Base-by-base conservation (phyloP, 2,797 vertebrate genomes). In the Chrosomus eos region DNA sequence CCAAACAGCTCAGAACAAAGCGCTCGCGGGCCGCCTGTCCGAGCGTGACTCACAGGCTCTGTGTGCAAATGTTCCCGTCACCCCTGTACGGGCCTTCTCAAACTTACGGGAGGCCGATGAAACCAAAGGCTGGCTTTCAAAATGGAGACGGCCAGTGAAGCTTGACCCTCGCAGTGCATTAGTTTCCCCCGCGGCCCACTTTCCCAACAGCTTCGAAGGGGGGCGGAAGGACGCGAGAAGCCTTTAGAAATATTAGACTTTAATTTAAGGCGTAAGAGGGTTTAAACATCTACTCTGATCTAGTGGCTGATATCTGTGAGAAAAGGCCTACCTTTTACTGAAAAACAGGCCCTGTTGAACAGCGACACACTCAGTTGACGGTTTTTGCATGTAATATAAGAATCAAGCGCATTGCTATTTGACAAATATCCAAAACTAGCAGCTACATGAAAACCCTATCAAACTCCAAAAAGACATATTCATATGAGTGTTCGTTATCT, bases 241-340 rank as follows among this genome's bases (percentile, higher is more conserved):
- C 86, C 77, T 84, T 87, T 48, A 31, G 90, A 90, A 90, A 91
- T 90, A 84, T 89, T 89, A 91, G 74, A 90, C 91, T 89, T 90
- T 88, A 84, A 90, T 88, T 88, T 88, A 83, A 88, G 88, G 73
- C 55, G 85, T 89, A 86, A 85, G 71, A 89, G 88, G 85, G 87
- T 88, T 90, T 90, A 72, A 86, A 58, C 84, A 72, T 81, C 82
- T 48, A 43, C 81, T 83, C 84, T 45, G 62, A 80, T 86, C 71
- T 73, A 67, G 26, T 36, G 87, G 62, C 51, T 87, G 90, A 91
- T 92, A 91, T 88, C 90, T 90, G 91, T 91, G 90, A 91, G 90
- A 92, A 91, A 87, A 75, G 86, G 18, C 48, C 83, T 82, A 87
- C 86, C 87, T 87, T 91, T 89, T 82, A 73, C 60, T 83, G 31